Base-by-base conservation (phyloP, 2,888 invertebrate genomes). In the Melanchra persicariae region DNA sequence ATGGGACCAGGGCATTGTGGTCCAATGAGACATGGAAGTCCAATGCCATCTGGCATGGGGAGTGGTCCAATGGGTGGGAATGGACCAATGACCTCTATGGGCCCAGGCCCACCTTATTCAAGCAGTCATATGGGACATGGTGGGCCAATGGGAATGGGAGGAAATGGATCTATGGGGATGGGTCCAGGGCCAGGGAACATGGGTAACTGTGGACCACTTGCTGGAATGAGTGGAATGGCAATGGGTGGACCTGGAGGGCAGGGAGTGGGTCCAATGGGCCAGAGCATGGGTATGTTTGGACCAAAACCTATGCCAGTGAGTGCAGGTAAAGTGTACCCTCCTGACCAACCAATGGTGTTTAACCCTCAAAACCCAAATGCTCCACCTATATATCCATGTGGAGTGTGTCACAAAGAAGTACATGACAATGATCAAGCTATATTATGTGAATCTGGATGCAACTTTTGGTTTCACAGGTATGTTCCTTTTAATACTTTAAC, bases 351-450 rank as follows among this genome's bases (percentile, higher is more conserved):
- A 0, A 99, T 99, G 99, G 99, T 99, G 79, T 99, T 99, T 92
- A 99, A 99, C 94, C 98, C 99, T 55, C 99, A 99, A 93, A 99
- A 99, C 94, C 99, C 99, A 0, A 99, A 99, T 93, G 99, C 99
- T 65, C 99, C 99, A 61, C 99, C 99, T 2, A 99, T 99, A 84
- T 99, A 99, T 93, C 99, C 99, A 0, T 99, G 99, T 95, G 99
- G 99, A 79, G 98, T 98, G 72, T 99, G 99, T 96, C 99, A 99
- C 95, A 99, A 99, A 96, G 99, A 99, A 96, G 98, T 99, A 70
- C 99, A 99, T 95, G 99, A 99, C 95, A 99, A 99, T 96, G 99
- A 99, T 95, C 99, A 99, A 96, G 99, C 99, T 73, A 99, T 99
- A 85, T 97, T 99, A 85, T 99, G 99, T 95, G 99, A 99, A 96